These are phyloP conservation scores for Bergia sp. DNA, from an alignment of 92 coral and sea anemone genomes.

Conservation along the genomic window DNA sequence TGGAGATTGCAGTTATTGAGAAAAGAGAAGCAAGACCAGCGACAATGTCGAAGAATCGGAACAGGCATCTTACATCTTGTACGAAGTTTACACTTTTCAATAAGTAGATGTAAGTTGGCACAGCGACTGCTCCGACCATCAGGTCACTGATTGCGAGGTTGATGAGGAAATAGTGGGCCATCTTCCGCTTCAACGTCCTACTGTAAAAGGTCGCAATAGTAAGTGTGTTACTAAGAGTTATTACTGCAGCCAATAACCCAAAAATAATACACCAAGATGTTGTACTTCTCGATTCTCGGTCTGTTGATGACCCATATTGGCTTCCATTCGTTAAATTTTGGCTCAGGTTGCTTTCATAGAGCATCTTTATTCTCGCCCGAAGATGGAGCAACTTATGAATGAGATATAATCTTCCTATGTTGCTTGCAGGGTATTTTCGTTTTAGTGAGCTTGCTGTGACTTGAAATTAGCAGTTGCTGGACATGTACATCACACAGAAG, in stretches of 20 bases:
- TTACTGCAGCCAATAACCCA: constrained; percentile 60
- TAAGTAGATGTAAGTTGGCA: constrained; percentile 76
- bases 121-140: constrained; percentile 72
- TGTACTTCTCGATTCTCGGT: neutral
- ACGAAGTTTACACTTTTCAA: constrained; percentile 41
- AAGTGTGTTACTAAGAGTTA: constrained; percentile 62
- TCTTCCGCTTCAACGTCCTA: constrained; percentile 59
- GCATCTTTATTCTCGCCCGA: neutral
- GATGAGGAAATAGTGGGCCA: constrained; percentile 67
- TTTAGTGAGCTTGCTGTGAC: neutral
- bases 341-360: neutral
- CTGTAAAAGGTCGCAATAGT: constrained; percentile 62
- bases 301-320: neutral
- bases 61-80: neutral
- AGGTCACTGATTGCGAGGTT: constrained; percentile 80
- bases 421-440: neutral
- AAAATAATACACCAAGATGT: constrained; percentile 77
- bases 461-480: neutral
- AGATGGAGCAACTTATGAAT: neutral
- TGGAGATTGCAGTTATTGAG: constrained; percentile 70
- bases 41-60: constrained; percentile 63
- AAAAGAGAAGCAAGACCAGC: constrained; percentile 79
- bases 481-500: neutral
- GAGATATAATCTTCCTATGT: too few species aligned
- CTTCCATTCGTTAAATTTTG: constrained; percentile 3